Base-by-base conservation (phyloP, 2,797 vertebrate species). In the Platalea minor region DNA sequence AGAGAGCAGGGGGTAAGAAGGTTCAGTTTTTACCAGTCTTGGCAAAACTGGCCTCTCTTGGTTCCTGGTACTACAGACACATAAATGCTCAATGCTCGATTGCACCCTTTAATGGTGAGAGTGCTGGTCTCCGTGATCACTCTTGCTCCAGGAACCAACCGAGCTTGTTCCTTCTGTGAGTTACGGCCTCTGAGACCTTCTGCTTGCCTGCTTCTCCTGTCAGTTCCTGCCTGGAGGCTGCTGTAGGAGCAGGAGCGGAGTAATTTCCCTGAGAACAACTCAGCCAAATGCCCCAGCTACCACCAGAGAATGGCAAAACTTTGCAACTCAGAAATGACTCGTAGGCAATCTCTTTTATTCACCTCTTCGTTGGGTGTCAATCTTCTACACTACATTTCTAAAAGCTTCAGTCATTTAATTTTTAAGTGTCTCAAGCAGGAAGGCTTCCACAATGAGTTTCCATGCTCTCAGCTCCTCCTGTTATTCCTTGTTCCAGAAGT, bases 1-100 rank as follows among this genome's bases (percentile, higher is more conserved):
- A 25, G 4, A 8, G 8, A 3, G 9, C 15, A 53, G 9, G 11
- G 4, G 51, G 45, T 20, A 24, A 37, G 31, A 39, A 64, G 9
- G 18, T 25, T 65, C 48, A 7, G 1, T 54, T 67, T 74, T 72
- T 46, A 35, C 17, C 29, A 35, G 24, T 46, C 33, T 63, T 37
- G 64, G 10, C 37, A 64, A 59, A 68, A 41, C 14, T 3, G 5
- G 12, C 13, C 41, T 43, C 24, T 21, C 26, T 33, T 33, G 18
- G 16, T 23, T 85, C 21, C 29, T 69, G 50, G 45, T 73, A 3
- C 65, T 69, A 31, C 10, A 23, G 33, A 61, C 25, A 65, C 11
- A 8, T 56, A 24, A 78, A 75, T 9, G 12, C 17, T 29, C 53
- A 10, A 70, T 72, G 68, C 69, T 43, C 0, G 0, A 1, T 8